Evolutionary conservation across 2,113 vertebrate genomes (phyloP), one percentile per base, ranked within the genome.

Genomic region (Enhydra lutris): DNA sequence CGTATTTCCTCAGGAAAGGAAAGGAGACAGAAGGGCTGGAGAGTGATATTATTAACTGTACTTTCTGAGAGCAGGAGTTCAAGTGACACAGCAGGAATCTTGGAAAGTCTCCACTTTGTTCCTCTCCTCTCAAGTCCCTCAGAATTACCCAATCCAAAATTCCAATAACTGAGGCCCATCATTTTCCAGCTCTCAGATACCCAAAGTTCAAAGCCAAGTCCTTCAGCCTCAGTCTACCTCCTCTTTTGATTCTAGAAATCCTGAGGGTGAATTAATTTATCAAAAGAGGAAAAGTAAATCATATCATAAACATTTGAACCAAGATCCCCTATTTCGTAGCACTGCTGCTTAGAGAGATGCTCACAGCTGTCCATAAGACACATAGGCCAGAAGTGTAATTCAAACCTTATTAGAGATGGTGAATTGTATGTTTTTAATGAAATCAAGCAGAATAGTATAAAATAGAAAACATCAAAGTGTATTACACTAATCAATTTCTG

Each of bases 1-100:
- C 14, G 5, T 71, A 85, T 67, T 95, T 98, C 95, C 97, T 96
- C 92, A 78, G 92, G 94, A 97, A 98, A 96, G 23, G 63, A 67
- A 45, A 96, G 94, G 95, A 97, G 95, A 96, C 90, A 96, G 83
- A 96, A 50, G 80, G 65, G 20, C 92, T 97, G 20, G 80, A 92
- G 15, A 92, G n/a, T 73, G 81, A 73, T 81, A 84, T 24, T 85
- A 74, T 85, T 96, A 84, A 79, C 76, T 91, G 85, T 91, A 36
- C 65, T 95, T 95, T 96, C 89, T 96, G 80, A 95, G 87, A 91
- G n/a, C n/a, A 36, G 15, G 74, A 84, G 80, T 94, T 95, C 65
- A 78, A 88, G 57, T 20, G 76, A 84, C 95, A 92, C 86, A 90
- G 86, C 83, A 92, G 93, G 97, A 94, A 89, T 83, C 92, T 24